phyloP scores from a whole-genome alignment of 2,797 vertebrate genomes.

The Chiloscyllium punctatum region DNA sequence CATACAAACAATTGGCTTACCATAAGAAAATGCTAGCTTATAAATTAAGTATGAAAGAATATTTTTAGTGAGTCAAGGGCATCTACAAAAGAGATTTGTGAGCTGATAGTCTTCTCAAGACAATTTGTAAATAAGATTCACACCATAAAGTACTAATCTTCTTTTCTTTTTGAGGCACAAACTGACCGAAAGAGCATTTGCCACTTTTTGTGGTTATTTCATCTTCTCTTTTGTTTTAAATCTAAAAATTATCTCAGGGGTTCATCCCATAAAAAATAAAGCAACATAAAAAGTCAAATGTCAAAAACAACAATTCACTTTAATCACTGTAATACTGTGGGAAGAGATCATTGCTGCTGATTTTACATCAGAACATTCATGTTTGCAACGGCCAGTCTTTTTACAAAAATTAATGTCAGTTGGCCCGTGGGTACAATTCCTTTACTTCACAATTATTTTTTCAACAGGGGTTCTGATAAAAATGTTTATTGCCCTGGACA shows the following conservation, averaged over 20 bases:
- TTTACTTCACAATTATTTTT: not conserved
- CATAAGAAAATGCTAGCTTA: not conserved
- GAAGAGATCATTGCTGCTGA: not conserved
- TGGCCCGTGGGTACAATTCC: not conserved
- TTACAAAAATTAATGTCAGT: not conserved
- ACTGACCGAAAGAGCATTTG: not conserved
- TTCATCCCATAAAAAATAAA: not conserved
- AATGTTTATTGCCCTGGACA: not conserved
- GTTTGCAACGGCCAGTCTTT: not conserved
- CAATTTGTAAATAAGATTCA: not conserved
- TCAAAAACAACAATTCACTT: not conserved
- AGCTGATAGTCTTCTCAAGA: not conserved
- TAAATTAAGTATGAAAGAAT: not conserved
- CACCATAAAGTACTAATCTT: not conserved
- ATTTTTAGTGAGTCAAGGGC: not conserved
- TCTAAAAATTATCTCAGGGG: not conserved
- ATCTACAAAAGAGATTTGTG: not conserved
- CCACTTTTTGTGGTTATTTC: not conserved
- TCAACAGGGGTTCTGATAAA: not conserved
- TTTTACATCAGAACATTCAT: not conserved
- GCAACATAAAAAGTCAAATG: not conserved
- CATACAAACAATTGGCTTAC: not conserved
- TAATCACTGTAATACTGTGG: not conserved
- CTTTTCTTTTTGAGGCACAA: not conserved
- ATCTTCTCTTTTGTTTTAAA: too few relatives aligned